Evolutionary conservation across 2,797 vertebrate genomes (phyloP).

Genomic region (Poecilia gillii): DNA sequence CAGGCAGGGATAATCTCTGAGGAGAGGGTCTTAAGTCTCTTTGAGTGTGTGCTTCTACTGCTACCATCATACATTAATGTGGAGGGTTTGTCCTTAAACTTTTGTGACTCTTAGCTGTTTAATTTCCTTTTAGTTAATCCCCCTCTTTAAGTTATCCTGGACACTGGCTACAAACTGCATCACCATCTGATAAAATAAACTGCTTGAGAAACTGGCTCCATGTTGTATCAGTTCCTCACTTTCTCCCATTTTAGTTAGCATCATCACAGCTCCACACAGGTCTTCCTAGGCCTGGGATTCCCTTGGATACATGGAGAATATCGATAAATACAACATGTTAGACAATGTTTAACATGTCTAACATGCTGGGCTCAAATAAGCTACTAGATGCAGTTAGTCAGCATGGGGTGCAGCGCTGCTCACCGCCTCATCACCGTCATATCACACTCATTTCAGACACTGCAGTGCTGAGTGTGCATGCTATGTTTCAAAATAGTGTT

Average conservation of each 20-base stretch:
- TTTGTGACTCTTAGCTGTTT: neutral
- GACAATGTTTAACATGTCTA: no score
- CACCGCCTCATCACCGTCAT: no score
- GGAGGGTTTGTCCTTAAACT: conserved; percentile 6
- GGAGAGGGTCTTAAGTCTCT: conserved; percentile 4
- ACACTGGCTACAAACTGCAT: neutral
- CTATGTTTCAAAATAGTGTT: no score
- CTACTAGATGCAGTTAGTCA: no score
- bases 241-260: neutral
- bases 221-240: neutral
- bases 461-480: no score
- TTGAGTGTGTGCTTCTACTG: conserved; percentile 1
- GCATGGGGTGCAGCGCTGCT: no score
- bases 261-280: neutral
- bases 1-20: conserved; percentile 14
- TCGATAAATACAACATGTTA: no score
- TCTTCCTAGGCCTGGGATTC: neutral
- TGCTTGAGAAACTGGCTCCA: neutral
- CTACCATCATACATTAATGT: conserved; percentile 4
- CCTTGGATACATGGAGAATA: no score
- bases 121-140: neutral
- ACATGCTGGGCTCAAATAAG: no score
- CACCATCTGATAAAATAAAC: neutral
- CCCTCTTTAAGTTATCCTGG: neutral
- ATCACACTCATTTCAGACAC: no score